phyloP scores from a whole-genome alignment of 2,113 vertebrate genomes.

The Trematocara stigmaticum region DNA sequence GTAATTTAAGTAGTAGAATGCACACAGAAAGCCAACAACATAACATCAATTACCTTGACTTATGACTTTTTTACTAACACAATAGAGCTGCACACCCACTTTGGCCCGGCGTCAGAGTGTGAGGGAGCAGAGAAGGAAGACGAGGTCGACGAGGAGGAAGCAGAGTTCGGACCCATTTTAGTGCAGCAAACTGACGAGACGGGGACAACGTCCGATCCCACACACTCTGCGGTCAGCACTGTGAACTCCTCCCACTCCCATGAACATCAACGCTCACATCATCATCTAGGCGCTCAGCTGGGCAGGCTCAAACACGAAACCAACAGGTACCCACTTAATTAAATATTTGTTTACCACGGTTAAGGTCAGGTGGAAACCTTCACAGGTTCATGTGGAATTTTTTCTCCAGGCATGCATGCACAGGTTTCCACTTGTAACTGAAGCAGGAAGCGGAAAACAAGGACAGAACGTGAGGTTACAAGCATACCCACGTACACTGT shows the following conservation, averaged over 20 bases:
- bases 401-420: not conserved
- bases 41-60: not conserved
- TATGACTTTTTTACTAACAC: not conserved
- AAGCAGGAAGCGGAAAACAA: not conserved
- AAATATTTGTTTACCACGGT: not conserved
- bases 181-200: slow-evolving; percentile 44
- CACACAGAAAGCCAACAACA: rapidly evolving
- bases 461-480: not conserved
- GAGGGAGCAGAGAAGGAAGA: slow-evolving; percentile 84
- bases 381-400: not conserved
- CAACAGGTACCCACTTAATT: slow-evolving; percentile 70
- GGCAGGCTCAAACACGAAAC: slow-evolving; percentile 80
- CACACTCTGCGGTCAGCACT: not conserved
- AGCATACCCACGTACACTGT: not conserved
- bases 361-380: not conserved
- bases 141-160: slow-evolving; percentile 75
- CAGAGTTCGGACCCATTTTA: slow-evolving; percentile 58
- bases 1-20: not conserved
- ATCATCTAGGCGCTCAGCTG: slow-evolving; percentile 77
- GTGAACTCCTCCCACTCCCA: slow-evolving; percentile 59
- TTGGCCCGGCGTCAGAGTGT: slow-evolving; percentile 80
- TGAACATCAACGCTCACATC: slow-evolving; percentile 67
- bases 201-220: not conserved
- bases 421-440: not conserved
- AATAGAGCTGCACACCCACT: slow-evolving; percentile 84